phyloP scores from a whole-genome alignment of 2,888 invertebrate genomes.

The Phyllotreta striolata region DNA sequence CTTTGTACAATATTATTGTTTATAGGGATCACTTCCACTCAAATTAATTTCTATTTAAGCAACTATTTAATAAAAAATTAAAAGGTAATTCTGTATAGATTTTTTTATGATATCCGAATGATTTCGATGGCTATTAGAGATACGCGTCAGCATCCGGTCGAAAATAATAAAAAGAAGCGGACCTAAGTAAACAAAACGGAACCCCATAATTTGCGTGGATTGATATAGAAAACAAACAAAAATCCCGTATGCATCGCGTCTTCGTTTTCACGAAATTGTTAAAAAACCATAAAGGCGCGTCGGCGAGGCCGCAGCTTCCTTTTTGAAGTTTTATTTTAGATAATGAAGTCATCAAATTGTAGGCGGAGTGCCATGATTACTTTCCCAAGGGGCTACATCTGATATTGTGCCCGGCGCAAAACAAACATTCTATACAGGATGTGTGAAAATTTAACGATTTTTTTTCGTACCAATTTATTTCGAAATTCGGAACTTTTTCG shows the following conservation, averaged over 20 bases:
- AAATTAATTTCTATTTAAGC: slow-evolving; percentile 6
- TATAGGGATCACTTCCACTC: too few species aligned
- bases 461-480: not conserved
- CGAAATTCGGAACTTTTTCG: too few species aligned
- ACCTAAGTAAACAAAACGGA: slow-evolving; percentile 27
- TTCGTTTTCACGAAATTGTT: slow-evolving; percentile 31
- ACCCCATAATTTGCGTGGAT: slow-evolving; percentile 31
- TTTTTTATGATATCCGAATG: too few species aligned
- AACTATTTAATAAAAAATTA: slow-evolving; percentile 19
- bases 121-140: too few species aligned
- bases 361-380: slow-evolving; percentile 49
- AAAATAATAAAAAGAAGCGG: slow-evolving; percentile 13
- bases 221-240: slow-evolving; percentile 26
- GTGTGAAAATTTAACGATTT: slow-evolving; percentile 27
- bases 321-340: slow-evolving; percentile 38
- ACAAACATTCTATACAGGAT: slow-evolving; percentile 31
- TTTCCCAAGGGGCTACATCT: slow-evolving; percentile 40
- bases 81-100: slow-evolving; percentile 20
- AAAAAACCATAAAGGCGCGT: slow-evolving; percentile 23
- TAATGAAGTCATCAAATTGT: slow-evolving; percentile 46
- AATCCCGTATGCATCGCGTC: slow-evolving; percentile 16
- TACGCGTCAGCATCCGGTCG: slow-evolving; percentile 12
- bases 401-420: slow-evolving; percentile 30
- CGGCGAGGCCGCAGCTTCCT: slow-evolving; percentile 41
- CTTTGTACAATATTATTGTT: too few species aligned